These are phyloP conservation scores for Drosophila nasuta DNA, from an alignment of 1,140 invertebrate species.

Conservation along the genomic window DNA sequence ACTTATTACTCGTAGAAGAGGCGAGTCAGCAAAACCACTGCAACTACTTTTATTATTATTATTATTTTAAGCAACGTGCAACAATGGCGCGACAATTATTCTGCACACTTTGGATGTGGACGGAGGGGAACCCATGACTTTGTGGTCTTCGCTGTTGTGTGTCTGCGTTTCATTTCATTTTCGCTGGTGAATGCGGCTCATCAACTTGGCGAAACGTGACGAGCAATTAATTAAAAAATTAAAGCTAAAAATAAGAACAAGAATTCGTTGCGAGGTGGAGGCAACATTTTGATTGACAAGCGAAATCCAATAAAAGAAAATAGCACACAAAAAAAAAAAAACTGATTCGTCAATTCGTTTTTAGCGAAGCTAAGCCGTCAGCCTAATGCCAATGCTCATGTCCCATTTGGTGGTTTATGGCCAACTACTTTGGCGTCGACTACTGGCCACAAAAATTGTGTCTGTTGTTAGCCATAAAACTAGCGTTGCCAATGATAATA, in stretches of 20 bases:
- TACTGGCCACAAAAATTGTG: conserved; percentile 55
- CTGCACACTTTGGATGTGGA: conserved; percentile 20
- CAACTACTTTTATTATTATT: conserved; percentile 40
- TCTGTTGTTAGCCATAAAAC: conserved; percentile 54
- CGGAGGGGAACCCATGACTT: conserved; percentile 18
- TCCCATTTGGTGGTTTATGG: conserved; percentile 40
- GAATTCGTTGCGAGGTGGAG: not conserved
- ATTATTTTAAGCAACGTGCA: conserved; percentile 80
- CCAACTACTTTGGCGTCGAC: conserved; percentile 19
- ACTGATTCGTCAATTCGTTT: conserved; percentile 21
- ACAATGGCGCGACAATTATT: conserved; percentile 77
- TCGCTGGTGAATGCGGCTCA: conserved; percentile 53
- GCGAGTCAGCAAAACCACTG: conserved; percentile 6
- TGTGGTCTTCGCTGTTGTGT: conserved; percentile 18
- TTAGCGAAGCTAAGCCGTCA: conserved; percentile 22
- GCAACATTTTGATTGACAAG: conserved; percentile 40
- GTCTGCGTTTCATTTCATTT: conserved; percentile 68
- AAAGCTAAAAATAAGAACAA: conserved; percentile 40
- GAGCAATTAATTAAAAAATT: conserved; percentile 83
- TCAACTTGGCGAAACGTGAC: conserved; percentile 66
- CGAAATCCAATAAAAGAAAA: not conserved
- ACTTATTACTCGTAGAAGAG: conserved; percentile 49
- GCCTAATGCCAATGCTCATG: conserved; percentile 34
- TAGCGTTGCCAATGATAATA: conserved; percentile 69
- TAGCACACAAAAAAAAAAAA: not conserved